Base-by-base conservation (phyloP, 2,113 vertebrate genomes). In the Melanotaenia duboulayi region DNA sequence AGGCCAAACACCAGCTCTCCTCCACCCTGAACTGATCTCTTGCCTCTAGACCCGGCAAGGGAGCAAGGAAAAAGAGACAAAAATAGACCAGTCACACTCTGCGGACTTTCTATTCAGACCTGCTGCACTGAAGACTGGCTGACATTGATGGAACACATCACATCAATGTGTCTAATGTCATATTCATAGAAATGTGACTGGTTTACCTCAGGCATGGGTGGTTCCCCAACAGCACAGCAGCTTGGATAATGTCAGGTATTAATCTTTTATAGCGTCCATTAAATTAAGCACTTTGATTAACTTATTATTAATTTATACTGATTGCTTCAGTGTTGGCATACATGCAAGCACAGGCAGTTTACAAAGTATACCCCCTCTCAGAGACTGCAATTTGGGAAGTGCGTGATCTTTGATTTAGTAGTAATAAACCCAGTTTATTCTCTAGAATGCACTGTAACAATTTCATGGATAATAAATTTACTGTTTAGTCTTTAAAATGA, bases 1-100 rank as follows among this genome's bases (percentile, higher is more conserved):
- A 64, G 93, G 92, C 91, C 84, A 92, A 93, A 94, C 92, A 93
- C 91, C 92, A 92, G 89, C 88, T 91, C 86, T 82, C 69, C 91
- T 91, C 87, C 90, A 89, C 86, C 85, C 87, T 80, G 76, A 85
- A 87, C 87, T 89, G 88, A 93, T 93, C 89, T 84, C 80, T 85
- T 51, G 88, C 90, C 90, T 88, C 83, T 40, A 69, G 82, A 88
- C 65, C 71, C 75, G 67, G 22, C 10, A 24, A 75, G n/a, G 32
- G 54, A 52, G 20, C 37, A 37, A 57, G 28, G 51, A n/a, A 50
- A 32, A 22, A 44, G 58, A 72, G 85, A 87, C 85, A 87, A 79
- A 90, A 91, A 90, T 90, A 90, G 87, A 89, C 85, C 85, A 74
- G 86, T 85, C 88, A 86, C 82, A 88, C 71, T 89, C 80, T 55